A percentile compares a stretch with the other conserved stretches of the same genome.
These are phyloP conservation scores for Himalopsyche tibetana DNA, from an alignment of 2,888 invertebrate species.

Conservation along the genomic window DNA sequence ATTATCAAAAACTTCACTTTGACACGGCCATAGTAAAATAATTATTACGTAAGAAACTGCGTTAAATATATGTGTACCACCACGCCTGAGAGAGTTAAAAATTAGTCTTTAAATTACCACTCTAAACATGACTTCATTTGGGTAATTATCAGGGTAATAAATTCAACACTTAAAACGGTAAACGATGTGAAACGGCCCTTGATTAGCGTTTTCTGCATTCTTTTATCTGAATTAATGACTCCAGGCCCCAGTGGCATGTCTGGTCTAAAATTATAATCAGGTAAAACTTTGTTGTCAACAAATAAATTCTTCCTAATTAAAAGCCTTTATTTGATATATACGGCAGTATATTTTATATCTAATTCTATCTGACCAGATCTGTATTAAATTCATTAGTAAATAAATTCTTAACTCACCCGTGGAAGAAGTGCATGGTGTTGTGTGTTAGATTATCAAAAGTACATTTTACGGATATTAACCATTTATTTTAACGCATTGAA, in stretches of 20 bases:
- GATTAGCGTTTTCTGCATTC: constrained; percentile 43
- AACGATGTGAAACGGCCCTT: constrained; percentile 42
- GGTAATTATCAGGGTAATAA: constrained; percentile 42
- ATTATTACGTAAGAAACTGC: constrained; percentile 29
- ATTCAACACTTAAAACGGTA: constrained; percentile 42
- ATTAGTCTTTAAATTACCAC: constrained; percentile 40
- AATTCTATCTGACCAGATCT: too few species aligned
- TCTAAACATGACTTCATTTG: constrained; percentile 42
- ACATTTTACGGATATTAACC: too few species aligned
- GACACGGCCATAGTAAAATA: constrained; percentile 12
- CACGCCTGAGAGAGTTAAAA: constrained; percentile 40
- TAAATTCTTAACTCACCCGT: too few species aligned
- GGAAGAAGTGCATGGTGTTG: too few species aligned
- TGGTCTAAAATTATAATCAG: background rate
- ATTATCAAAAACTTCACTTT: background rate
- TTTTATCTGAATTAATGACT: constrained; percentile 39
- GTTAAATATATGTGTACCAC: background rate
- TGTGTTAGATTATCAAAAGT: too few species aligned
- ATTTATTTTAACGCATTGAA: too few species aligned
- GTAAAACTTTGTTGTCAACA: background rate
- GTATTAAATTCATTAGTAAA: too few species aligned
- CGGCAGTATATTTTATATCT: too few species aligned
- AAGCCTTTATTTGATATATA: too few species aligned
- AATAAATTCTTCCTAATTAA: too few species aligned
- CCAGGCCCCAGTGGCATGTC: constrained; percentile 23